These are phyloP conservation scores for Sylvia atricapilla DNA, from an alignment of 2,113 vertebrate genomes.

Conservation along the genomic window DNA sequence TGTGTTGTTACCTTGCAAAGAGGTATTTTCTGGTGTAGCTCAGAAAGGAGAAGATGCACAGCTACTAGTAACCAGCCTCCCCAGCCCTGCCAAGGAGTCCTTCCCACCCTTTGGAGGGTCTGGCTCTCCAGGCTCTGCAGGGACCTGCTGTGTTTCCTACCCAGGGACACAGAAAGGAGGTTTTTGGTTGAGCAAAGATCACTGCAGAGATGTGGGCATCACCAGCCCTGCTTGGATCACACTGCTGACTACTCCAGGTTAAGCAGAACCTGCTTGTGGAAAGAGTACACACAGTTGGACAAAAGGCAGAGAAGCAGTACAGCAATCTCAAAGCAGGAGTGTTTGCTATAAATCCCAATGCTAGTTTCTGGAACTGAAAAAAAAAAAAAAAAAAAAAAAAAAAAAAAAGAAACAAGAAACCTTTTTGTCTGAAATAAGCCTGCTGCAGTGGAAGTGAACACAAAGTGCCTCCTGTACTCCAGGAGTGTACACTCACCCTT, in stretches of 20 bases:
- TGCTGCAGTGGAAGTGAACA: background rate
- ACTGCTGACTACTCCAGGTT: background rate
- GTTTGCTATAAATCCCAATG: background rate
- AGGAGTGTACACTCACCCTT: background rate
- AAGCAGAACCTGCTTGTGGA: background rate
- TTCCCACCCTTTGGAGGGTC: background rate
- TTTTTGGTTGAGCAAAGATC: fast-evolving
- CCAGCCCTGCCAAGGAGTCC: background rate
- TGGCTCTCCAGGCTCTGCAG: background rate
- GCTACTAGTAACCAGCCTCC: background rate
- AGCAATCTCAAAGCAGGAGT: background rate
- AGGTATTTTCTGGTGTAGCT: background rate
- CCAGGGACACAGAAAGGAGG: background rate
- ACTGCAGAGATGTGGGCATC: background rate
- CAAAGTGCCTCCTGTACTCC: background rate
- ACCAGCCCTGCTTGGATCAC: background rate
- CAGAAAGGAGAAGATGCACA: background rate
- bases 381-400: too few species aligned
- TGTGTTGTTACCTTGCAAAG: background rate
- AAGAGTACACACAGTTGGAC: background rate
- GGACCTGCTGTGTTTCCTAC: background rate
- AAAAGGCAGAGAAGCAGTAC: background rate
- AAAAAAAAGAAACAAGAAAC: background rate
- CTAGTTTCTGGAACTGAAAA: background rate
- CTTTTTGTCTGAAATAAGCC: background rate